Base-by-base conservation (phyloP, 1,140 invertebrate species). In the Chelonus insularis region DNA sequence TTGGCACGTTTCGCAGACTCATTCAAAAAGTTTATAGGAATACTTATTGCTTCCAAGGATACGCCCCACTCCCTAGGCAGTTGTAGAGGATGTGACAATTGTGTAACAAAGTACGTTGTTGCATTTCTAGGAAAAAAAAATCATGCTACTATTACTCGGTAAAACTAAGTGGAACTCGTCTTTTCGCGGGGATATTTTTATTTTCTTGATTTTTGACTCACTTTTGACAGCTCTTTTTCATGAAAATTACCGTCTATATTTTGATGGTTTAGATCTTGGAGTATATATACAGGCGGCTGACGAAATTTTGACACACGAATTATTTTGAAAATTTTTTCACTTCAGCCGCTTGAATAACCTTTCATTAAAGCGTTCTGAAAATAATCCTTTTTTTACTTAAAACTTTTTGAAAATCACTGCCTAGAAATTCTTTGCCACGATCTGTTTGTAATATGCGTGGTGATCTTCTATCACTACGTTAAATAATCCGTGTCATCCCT, bases 41-140 rank as follows among this genome's bases (percentile, higher is more conserved):
- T 61, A 2, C 66, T 61, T 25, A 71, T 68, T 65, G 69, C 64
- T 4, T 20, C 51, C 3, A 69, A 18, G 7, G 36, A 61, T 2
- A 71, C 64, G 0, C 16, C 47, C 63, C 68, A 67, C 14, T 60
- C 23, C 2, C 63, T 62, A 5, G 3, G 23, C 11, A 72, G 47
- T 36, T 52, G 41, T 0, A 57, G 43, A 8, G 61, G 63, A 7
- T 48, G 57, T 2, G 58, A 62, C 57, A 72, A 41, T 11, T 56
- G 57, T 6, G 68, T 72, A 0, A 61, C 51, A 51, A 57, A 70
- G 51, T 47, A 23, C 1, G 65, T 66, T 1, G 66, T 68, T 1
- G 55, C 64, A 39, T 72, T 72, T 0, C 68, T 51, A 1, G 66
- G 62, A 57, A 52, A 70, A 63, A n/a, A 52, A 72, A 36, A 54